These are phyloP conservation scores for Seison nebaliae DNA, from an alignment of 1,140 invertebrate species.

Conservation along the genomic window DNA sequence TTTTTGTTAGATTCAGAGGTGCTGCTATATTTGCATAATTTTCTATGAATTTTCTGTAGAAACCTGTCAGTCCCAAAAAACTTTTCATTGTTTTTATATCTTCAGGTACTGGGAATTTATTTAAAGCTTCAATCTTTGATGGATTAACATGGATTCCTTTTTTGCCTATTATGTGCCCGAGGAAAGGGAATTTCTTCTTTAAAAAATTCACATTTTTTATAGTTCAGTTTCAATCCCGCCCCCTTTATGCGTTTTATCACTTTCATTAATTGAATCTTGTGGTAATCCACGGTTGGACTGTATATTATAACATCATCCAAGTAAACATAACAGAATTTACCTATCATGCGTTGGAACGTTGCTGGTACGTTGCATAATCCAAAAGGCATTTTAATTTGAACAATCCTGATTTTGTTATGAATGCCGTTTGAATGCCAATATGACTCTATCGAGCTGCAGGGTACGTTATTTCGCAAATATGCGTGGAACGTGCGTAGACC, in stretches of 20 bases:
- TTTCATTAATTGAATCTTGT: too few relatives aligned
- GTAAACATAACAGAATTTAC: too few relatives aligned
- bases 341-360: too few relatives aligned
- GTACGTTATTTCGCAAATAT: too few relatives aligned
- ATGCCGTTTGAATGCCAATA: too few relatives aligned
- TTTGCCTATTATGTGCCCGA: slow-evolving; percentile 17
- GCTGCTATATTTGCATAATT: slow-evolving; percentile 16
- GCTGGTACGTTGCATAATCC: too few relatives aligned
- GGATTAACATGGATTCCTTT: slow-evolving; percentile 16
- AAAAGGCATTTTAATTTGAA: too few relatives aligned
- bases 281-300: too few relatives aligned
- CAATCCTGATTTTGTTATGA: too few relatives aligned
- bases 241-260: slow-evolving; percentile 9
- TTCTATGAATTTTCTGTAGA: slow-evolving; percentile 17
- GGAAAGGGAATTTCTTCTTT: slow-evolving; percentile 13
- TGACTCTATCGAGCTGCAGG: too few relatives aligned
- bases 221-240: slow-evolving; percentile 3
- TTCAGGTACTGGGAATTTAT: slow-evolving; percentile 17
- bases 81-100: slow-evolving; percentile 16
- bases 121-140: slow-evolving; percentile 17
- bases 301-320: too few relatives aligned
- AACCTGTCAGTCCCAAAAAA: slow-evolving; percentile 20
- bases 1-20: slow-evolving; percentile 14
- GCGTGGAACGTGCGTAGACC: too few relatives aligned
- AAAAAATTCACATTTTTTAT: slow-evolving; percentile 10